A percentile compares a stretch with the other conserved stretches of the same genome.
Evolutionary conservation across 1,140 invertebrate genomes (phyloP).

Genomic region (Medauroidea extradentata): DNA sequence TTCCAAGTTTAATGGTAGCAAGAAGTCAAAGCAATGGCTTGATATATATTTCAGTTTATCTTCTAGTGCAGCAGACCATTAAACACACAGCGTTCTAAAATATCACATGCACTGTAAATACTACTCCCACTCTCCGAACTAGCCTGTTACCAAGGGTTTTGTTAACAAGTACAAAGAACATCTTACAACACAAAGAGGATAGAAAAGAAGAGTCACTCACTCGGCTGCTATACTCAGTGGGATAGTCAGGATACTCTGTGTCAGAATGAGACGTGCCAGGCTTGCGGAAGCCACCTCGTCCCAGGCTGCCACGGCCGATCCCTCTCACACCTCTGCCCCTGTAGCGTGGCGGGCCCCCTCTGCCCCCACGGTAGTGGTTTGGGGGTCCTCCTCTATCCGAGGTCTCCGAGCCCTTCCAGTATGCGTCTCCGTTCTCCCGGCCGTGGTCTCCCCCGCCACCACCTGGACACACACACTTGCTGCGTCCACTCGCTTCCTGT

Average conservation of each 20-base stretch:
- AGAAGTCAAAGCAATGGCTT: too few relatives aligned
- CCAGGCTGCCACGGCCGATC: constrained; percentile 22
- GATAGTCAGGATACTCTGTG: constrained; percentile 46
- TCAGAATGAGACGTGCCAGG: constrained; percentile 35
- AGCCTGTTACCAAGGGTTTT: too few relatives aligned
- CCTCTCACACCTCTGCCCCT: constrained; percentile 32
- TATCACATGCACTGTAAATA: too few relatives aligned
- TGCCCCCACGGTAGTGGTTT: constrained; percentile 28
- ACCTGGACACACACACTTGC: neutral
- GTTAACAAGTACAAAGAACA: too few relatives aligned
- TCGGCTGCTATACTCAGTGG: constrained; percentile 40
- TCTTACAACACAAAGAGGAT: too few relatives aligned
- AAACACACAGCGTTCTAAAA: too few relatives aligned
- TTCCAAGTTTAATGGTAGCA: too few relatives aligned
- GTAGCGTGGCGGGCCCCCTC: constrained; percentile 30
- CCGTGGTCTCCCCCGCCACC: constrained; percentile 16
- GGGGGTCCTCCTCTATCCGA: constrained; percentile 23
- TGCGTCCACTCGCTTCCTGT: neutral
- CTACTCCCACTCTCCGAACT: too few relatives aligned
- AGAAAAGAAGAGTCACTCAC: too few relatives aligned
- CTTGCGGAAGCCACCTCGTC: constrained; percentile 22
- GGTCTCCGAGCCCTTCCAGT: constrained; percentile 39
- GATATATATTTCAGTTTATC: too few relatives aligned
- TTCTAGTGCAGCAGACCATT: too few relatives aligned
- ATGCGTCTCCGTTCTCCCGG: constrained; percentile 24